Evolutionary conservation across 2,888 invertebrate genomes (phyloP), one percentile per base, ranked within the genome.

Genomic region (Eretmocerus hayati): DNA sequence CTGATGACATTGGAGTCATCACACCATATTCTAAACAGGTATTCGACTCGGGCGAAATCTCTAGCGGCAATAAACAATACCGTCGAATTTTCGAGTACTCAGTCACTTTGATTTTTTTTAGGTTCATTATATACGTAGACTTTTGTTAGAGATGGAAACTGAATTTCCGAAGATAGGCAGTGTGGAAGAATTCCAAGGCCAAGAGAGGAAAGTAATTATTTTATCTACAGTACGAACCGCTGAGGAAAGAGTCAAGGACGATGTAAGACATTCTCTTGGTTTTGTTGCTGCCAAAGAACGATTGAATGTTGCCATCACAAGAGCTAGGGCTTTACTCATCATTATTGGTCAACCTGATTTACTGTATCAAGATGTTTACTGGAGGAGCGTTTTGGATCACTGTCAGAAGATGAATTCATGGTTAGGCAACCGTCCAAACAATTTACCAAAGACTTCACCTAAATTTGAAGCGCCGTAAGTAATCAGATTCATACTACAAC

Each of bases 21-120:
- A 87, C 94, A 13, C 95, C 95, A 0, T 96, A 96, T 65, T 74
- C 85, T 52, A 90, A 90, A 67, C 96, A 96, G 81, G 91, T 90
- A 68, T 9, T 26, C 11, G 6, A 26, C 11, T 26, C 26, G n/a
- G n/a, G n/a, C n/a, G n/a, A n/a, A n/a, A n/a, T n/a, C n/a, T n/a
- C n/a, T n/a, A n/a, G n/a, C n/a, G n/a, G n/a, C n/a, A n/a, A n/a
- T n/a, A n/a, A n/a, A n/a, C n/a, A n/a, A n/a, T n/a, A n/a, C n/a
- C n/a, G n/a, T n/a, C n/a, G n/a, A n/a, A n/a, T n/a, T n/a, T n/a
- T n/a, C n/a, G n/a, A n/a, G n/a, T n/a, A n/a, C n/a, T n/a, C n/a
- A n/a, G n/a, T n/a, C n/a, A n/a, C n/a, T n/a, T n/a, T n/a, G n/a
- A n/a, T n/a, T n/a, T n/a, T n/a, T 26, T 26, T 9, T 26, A 84